A percentile compares a stretch with the other conserved stretches of the same genome.
phyloP scores from a whole-genome alignment of 2,888 invertebrate species.

The Parelbella ahira region DNA sequence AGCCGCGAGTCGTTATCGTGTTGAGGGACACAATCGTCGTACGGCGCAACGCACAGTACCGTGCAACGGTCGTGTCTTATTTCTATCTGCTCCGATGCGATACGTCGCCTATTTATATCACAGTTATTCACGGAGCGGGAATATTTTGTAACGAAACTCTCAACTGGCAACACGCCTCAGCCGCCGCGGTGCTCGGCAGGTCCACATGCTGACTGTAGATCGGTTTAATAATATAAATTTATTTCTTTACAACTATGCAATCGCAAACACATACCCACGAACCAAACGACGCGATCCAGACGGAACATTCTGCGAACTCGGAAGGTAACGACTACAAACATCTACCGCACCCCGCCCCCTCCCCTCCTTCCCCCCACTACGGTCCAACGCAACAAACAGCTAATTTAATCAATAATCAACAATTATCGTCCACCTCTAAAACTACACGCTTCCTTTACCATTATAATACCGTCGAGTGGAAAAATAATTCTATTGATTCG shows the following conservation, averaged over 20 bases:
- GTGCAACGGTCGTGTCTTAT: conserved; percentile 27
- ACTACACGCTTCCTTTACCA: conserved; percentile 69
- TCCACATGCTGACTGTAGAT: conserved; percentile 60
- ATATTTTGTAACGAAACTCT: conserved; percentile 24
- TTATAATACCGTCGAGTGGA: conserved; percentile 71
- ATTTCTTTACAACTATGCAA: conserved; percentile 64
- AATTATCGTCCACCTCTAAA: conserved; percentile 77
- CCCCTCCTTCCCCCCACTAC: too few species aligned
- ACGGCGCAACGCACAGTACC: too few species aligned
- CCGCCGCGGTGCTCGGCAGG: conserved; percentile 39
- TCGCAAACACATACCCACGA: conserved; percentile 76
- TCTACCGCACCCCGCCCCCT: conserved; percentile 36
- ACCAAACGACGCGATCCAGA: conserved; percentile 69
- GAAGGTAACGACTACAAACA: conserved; percentile 64
- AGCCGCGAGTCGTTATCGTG: too few species aligned
- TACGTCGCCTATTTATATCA: conserved; percentile 53
- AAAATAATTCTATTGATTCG: conserved; percentile 75
- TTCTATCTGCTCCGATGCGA: conserved; percentile 44
- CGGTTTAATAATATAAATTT: conserved; percentile 60
- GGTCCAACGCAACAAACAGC: conserved; percentile 72
- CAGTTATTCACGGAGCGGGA: conserved; percentile 35
- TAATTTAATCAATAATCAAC: conserved; percentile 80
- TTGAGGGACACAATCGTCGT: too few species aligned
- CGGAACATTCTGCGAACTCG: conserved; percentile 54
- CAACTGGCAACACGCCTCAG: conserved; percentile 14